Conservation (phyloP, 2,888 invertebrate genomes). For the Eulithis prunata region DNA sequence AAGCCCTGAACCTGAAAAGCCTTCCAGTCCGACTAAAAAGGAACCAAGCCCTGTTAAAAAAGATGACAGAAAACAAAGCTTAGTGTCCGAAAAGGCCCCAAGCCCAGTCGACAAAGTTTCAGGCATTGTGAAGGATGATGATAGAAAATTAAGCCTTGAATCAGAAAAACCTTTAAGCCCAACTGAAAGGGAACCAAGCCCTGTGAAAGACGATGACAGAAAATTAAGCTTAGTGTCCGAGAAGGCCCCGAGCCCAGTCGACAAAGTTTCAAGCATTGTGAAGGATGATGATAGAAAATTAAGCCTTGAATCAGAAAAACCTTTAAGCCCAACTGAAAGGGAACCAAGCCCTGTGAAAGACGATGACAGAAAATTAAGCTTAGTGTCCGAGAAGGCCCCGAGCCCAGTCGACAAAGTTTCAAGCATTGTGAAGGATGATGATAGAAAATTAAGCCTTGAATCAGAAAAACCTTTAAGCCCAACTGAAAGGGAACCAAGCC, state of each 20-base stretch:
- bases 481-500: neutral
- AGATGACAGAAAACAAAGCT: too few relatives aligned
- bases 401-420: slow-evolving; percentile 5
- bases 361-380: slow-evolving; percentile 29
- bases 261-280: slow-evolving; percentile 9
- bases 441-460: slow-evolving; percentile 5
- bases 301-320: neutral
- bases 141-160: slow-evolving; percentile 13
- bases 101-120: slow-evolving; percentile 6
- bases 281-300: neutral
- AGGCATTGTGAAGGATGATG: slow-evolving; percentile 8
- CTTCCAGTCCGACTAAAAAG: slow-evolving; percentile 5
- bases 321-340: neutral
- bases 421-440: slow-evolving; percentile 24
- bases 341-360: slow-evolving; percentile 3
- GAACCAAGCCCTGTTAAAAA: too few relatives aligned
- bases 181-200: slow-evolving; percentile 10
- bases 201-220: neutral
- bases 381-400: neutral
- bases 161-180: neutral
- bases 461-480: neutral
- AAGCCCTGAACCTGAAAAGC: slow-evolving; percentile 1
- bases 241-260: neutral
- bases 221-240: slow-evolving; percentile 6
- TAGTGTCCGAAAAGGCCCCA: too few relatives aligned